These are phyloP conservation scores for Syngnathus acus DNA, from an alignment of 2,797 vertebrate genomes.

Conservation along the genomic window DNA sequence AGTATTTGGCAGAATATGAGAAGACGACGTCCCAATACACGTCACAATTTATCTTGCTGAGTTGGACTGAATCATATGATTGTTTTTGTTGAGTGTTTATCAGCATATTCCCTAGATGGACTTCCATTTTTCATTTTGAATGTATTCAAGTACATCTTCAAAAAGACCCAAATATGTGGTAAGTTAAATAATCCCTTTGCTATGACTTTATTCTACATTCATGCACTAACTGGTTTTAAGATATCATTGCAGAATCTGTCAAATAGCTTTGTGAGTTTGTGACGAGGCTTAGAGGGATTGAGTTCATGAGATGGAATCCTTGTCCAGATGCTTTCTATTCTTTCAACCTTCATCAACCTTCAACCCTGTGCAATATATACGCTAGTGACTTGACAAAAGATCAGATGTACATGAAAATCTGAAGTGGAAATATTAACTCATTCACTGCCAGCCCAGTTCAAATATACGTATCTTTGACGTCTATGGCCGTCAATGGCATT, in stretches of 20 bases:
- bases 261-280: slow-evolving; percentile 55
- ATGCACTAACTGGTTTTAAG: slow-evolving; percentile 52
- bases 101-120: too few relatives aligned
- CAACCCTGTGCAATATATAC: too few relatives aligned
- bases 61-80: too few relatives aligned
- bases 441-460: too few relatives aligned
- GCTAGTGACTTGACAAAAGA: too few relatives aligned
- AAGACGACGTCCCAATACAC: too few relatives aligned
- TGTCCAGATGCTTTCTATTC: slow-evolving; percentile 34
- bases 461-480: too few relatives aligned
- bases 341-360: slow-evolving; percentile 34
- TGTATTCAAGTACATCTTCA: not conserved
- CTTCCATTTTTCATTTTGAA: not conserved
- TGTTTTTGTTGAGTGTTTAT: slow-evolving; percentile 17
- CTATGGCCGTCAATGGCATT: too few relatives aligned
- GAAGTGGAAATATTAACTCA: too few relatives aligned
- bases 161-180: too few relatives aligned
- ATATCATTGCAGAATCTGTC: slow-evolving; percentile 48
- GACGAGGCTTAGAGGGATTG: slow-evolving; percentile 66
- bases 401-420: too few relatives aligned
- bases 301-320: slow-evolving; percentile 61
- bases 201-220: slow-evolving; percentile 60
- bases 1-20: not conserved
- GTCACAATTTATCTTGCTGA: too few relatives aligned
- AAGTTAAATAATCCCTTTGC: slow-evolving; percentile 41